Percentiles rank a stretch among this genome's conserved stretches.
Conservation (phyloP, 2,797 vertebrate genomes). For the Momotus momota region DNA sequence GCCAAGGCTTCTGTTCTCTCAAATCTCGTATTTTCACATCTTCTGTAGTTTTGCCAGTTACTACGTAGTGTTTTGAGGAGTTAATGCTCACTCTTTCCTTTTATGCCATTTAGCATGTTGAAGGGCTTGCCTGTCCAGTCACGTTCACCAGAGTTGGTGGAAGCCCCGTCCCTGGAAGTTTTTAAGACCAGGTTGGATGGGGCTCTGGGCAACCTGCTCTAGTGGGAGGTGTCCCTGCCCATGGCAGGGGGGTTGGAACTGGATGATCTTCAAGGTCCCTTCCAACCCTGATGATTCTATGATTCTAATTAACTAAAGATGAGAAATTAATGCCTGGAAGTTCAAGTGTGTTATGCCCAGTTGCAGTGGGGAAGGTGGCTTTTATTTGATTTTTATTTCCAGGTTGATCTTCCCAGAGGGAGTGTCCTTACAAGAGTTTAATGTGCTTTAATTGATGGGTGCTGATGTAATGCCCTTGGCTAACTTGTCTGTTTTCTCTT, state of each 20-base stretch:
- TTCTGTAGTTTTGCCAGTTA: neutral
- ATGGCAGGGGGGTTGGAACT: too few relatives aligned
- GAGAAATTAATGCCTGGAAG: neutral
- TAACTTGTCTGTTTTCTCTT: neutral
- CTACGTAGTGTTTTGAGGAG: neutral
- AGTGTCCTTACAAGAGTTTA: neutral
- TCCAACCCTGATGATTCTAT: too few relatives aligned
- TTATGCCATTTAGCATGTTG: neutral
- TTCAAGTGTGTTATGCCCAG: neutral
- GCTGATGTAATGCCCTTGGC: neutral
- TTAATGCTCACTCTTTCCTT: neutral
- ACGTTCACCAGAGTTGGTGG: neutral
- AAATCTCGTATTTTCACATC: neutral
- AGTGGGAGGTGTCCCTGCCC: too few relatives aligned
- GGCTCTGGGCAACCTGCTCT: too few relatives aligned
- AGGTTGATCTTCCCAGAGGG: neutral
- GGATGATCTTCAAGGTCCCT: too few relatives aligned
- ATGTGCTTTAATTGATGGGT: neutral
- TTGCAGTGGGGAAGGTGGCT: neutral
- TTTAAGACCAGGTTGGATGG: too few relatives aligned
- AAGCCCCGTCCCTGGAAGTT: too few relatives aligned
- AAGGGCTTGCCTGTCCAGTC: neutral
- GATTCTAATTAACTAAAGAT: neutral
- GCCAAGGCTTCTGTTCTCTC: neutral
- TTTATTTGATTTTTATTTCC: neutral